Evolutionary conservation across 2,797 vertebrate species (phyloP).

Genomic region (Podarcis siculus): DNA sequence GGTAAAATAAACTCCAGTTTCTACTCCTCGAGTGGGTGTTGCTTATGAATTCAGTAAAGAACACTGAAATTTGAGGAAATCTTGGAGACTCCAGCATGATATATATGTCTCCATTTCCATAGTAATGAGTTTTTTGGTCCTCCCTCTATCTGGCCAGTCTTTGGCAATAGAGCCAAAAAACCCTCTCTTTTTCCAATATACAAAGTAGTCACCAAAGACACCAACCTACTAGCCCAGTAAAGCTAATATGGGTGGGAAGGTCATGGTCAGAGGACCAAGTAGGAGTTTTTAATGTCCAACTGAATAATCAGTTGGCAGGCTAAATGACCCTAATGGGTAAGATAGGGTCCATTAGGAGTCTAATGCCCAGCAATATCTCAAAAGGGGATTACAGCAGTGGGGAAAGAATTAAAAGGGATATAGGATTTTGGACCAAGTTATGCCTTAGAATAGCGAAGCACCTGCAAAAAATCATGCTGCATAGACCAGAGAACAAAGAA

Average conservation of each 20-base stretch:
- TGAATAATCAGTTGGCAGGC: neutral
- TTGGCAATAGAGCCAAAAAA: neutral
- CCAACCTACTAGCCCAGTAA: neutral
- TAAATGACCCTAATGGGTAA: neutral
- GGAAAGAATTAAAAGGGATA: neutral
- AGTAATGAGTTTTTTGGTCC: neutral
- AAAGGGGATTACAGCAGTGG: neutral
- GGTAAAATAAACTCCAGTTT: conserved; percentile 60
- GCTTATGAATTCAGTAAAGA: conserved; percentile 17
- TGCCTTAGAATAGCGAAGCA: neutral
- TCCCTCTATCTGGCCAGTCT: neutral
- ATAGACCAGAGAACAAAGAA: neutral
- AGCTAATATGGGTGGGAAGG: neutral
- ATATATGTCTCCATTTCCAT: neutral
- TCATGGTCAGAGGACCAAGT: neutral
- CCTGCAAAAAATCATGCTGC: no score
- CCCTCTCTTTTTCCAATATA: neutral
- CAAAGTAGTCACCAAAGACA: neutral
- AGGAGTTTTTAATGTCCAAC: neutral
- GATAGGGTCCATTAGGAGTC: neutral
- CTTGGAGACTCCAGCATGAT: neutral
- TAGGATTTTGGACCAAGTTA: neutral
- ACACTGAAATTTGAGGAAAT: neutral
- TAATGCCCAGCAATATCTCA: neutral
- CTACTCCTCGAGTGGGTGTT: conserved; percentile 34